phyloP scores from a whole-genome alignment of 2,797 vertebrate genomes.

The Crocodylus rhombifer region DNA sequence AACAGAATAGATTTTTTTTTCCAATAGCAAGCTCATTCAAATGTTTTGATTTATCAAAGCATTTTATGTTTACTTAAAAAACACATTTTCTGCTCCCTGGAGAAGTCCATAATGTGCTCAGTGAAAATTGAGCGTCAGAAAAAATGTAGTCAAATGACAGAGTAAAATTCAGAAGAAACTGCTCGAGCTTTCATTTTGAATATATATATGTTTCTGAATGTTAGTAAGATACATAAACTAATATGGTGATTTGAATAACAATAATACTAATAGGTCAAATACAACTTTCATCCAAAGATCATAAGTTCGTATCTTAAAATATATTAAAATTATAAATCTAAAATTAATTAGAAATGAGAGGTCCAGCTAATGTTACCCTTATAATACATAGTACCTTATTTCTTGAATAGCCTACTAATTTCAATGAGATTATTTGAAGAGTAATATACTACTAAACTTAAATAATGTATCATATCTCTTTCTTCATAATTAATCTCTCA shows the following conservation, averaged over 20 bases:
- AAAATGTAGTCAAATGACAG: conserved; percentile 69
- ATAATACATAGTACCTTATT: accelerated
- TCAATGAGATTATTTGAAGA: neutral
- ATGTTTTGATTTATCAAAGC: conserved; percentile 81
- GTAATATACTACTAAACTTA: neutral
- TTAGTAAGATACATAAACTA: neutral
- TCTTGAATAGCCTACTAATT: neutral
- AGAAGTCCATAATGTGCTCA: conserved; percentile 76
- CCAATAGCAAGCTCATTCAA: conserved; percentile 71
- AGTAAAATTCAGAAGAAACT: conserved; percentile 71
- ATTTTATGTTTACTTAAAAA: conserved; percentile 77
- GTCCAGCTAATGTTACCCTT: neutral
- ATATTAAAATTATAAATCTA: conserved; percentile 4
- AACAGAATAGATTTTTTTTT: conserved; percentile 43
- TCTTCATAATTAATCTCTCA: neutral
- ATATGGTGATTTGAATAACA: neutral
- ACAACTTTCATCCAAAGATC: neutral
- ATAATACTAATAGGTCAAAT: neutral
- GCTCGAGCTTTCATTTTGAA: conserved; percentile 54
- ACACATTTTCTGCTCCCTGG: conserved; percentile 70
- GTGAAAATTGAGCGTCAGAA: conserved; percentile 72
- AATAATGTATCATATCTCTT: neutral
- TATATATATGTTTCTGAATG: neutral
- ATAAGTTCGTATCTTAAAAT: neutral
- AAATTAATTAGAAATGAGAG: neutral